Evolutionary conservation across 2,888 invertebrate species (phyloP).

Genomic region (Osmoderma eremita): DNA sequence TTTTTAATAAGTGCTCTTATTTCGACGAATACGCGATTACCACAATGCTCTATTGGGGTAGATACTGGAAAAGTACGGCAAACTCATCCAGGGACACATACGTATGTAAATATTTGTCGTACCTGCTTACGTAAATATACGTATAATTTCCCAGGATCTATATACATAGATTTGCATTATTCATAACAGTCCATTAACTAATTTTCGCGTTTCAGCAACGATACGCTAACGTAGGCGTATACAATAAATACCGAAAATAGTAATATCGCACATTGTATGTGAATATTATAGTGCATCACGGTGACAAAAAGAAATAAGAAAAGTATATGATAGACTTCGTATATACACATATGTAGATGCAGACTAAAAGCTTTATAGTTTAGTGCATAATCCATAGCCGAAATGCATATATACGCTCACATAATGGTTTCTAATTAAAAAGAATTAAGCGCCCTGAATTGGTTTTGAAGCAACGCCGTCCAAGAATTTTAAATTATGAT

Average conservation of each 20-base stretch:
- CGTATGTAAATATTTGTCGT: slow-evolving; percentile 48
- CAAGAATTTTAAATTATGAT: too few relatives aligned
- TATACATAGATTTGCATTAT: slow-evolving; percentile 53
- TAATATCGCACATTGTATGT: too few relatives aligned
- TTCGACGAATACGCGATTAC: background rate
- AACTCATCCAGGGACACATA: slow-evolving; percentile 13
- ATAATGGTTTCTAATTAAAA: background rate
- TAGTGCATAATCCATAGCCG: slow-evolving; percentile 18
- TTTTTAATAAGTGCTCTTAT: too few relatives aligned
- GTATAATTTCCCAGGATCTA: slow-evolving; percentile 49
- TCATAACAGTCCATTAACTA: slow-evolving; percentile 54
- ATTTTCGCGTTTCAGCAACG: slow-evolving; percentile 53
- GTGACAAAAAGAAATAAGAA: background rate
- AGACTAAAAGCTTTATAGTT: background rate
- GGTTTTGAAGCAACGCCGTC: too few relatives aligned
- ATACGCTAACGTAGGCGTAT: background rate
- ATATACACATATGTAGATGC: background rate
- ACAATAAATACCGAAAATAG: background rate
- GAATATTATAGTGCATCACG: too few relatives aligned
- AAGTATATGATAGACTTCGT: background rate
- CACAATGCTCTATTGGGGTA: background rate
- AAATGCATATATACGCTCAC: background rate
- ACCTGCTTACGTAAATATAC: slow-evolving; percentile 45
- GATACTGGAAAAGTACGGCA: background rate
- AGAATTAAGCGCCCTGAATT: too few relatives aligned